Conservation (phyloP, 1,140 invertebrate genomes). For the Pomacea maculata region DNA sequence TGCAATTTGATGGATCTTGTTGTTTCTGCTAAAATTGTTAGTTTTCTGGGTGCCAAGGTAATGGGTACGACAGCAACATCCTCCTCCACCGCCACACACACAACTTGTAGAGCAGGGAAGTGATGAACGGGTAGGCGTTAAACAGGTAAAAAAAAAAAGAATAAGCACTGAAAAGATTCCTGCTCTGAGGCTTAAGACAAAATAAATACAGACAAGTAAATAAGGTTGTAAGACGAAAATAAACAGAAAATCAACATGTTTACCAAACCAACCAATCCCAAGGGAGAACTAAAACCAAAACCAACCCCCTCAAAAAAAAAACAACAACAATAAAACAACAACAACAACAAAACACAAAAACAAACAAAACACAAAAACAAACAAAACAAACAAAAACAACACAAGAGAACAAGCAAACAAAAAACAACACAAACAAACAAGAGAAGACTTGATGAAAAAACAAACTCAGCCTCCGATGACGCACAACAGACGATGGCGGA, state of each 20-base stretch:
- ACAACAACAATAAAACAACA: background rate
- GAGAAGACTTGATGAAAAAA: background rate
- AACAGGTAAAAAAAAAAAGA: background rate
- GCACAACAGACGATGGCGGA: background rate
- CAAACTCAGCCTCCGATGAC: background rate
- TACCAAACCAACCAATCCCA: background rate
- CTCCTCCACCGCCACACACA: no score
- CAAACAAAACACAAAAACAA: background rate
- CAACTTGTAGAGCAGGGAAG: background rate
- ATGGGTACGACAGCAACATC: no score
- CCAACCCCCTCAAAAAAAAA: no score
- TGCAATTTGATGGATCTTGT: no score
- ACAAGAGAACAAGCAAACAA: background rate
- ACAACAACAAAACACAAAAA: background rate
- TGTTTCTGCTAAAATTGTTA: no score
- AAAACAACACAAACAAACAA: background rate
- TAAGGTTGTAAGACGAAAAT: background rate
- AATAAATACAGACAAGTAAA: background rate
- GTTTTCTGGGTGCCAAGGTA: no score
- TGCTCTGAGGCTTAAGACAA: background rate
- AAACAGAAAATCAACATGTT: background rate
- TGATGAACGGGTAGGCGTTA: background rate
- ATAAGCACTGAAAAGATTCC: background rate
- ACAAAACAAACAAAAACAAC: background rate
- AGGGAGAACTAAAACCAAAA: constrained; percentile 1